A percentile compares a stretch with the other conserved stretches of the same genome.
phyloP scores from a whole-genome alignment of 2,113 vertebrate genomes.

The Chascanopsetta lugubris region DNA sequence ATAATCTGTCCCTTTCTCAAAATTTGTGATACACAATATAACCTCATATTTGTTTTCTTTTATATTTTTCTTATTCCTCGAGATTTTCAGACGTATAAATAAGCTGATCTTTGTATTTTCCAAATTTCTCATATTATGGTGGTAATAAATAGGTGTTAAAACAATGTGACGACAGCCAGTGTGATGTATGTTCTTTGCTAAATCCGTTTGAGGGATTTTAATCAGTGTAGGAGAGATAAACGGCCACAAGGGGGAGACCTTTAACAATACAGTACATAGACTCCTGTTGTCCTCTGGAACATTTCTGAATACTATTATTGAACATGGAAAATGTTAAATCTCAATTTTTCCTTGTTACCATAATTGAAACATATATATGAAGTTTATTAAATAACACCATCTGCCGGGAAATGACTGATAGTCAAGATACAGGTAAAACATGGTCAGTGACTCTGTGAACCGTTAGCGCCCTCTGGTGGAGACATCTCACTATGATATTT shows the following conservation, averaged over 20 bases:
- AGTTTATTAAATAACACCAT: no score
- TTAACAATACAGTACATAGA: not conserved
- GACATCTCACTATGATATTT: not conserved
- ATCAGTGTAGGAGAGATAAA: not conserved
- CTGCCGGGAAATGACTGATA: no score
- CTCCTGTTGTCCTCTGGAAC: not conserved
- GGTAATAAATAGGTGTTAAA: constrained; percentile 86
- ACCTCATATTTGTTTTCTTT: constrained; percentile 80
- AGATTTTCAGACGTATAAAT: constrained; percentile 83
- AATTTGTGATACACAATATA: constrained; percentile 78
- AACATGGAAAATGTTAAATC: no score
- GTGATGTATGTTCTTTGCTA: constrained; percentile 11
- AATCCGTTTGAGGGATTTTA: not conserved
- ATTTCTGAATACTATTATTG: no score
- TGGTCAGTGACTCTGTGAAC: no score
- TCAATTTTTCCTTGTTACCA: no score
- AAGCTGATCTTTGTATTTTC: constrained; percentile 87
- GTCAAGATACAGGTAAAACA: no score
- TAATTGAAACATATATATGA: not conserved
- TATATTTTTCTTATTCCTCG: constrained; percentile 81
- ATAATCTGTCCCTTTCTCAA: constrained; percentile 69
- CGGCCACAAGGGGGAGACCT: constrained; percentile 23
- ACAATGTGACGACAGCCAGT: constrained; percentile 20
- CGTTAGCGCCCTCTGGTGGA: not conserved
- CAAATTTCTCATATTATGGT: constrained; percentile 86